phyloP scores from a whole-genome alignment of 2,797 vertebrate species.

The Echeneis naucrates region DNA sequence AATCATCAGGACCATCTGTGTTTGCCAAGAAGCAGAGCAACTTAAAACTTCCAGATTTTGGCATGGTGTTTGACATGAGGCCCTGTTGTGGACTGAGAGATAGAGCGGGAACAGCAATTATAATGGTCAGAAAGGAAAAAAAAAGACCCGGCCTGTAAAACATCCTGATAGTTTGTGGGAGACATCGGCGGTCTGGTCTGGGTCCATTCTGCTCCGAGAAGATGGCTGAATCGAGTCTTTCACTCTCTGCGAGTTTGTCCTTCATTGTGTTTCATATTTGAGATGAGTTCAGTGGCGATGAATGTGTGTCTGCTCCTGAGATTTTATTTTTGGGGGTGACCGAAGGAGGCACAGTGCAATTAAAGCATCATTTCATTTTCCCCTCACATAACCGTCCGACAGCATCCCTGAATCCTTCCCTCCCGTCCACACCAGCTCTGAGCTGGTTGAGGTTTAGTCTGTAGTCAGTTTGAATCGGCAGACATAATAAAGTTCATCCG shows the following conservation, averaged over 20 bases:
- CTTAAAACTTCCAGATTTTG: slow-evolving; percentile 43
- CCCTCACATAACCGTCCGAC: too few relatives aligned
- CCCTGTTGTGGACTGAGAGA: slow-evolving; percentile 31
- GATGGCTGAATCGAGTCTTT: slow-evolving; percentile 37
- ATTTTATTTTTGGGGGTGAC: not conserved
- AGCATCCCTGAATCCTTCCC: slow-evolving; percentile 8
- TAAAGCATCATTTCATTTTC: too few relatives aligned
- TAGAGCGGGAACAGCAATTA: slow-evolving; percentile 50
- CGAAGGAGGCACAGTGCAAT: slow-evolving; percentile 19
- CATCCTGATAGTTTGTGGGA: slow-evolving; percentile 68
- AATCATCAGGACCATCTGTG: slow-evolving; percentile 35
- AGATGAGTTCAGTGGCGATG: slow-evolving; percentile 29
- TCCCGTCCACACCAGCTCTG: too few relatives aligned
- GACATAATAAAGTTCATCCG: not conserved
- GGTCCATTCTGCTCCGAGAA: slow-evolving; percentile 57
- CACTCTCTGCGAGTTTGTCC: not conserved
- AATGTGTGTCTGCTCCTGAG: slow-evolving; percentile 30
- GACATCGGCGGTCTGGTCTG: slow-evolving; percentile 56
- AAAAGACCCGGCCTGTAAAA: slow-evolving; percentile 68
- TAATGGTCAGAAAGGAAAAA: slow-evolving; percentile 43
- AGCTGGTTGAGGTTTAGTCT: too few relatives aligned
- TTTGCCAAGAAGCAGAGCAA: slow-evolving; percentile 48
- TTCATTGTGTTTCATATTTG: slow-evolving; percentile 6
- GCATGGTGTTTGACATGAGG: slow-evolving; percentile 35
- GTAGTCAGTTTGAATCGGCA: not conserved